Evolutionary conservation across 2,888 invertebrate species (phyloP).

Genomic region (Volucella inanis): DNA sequence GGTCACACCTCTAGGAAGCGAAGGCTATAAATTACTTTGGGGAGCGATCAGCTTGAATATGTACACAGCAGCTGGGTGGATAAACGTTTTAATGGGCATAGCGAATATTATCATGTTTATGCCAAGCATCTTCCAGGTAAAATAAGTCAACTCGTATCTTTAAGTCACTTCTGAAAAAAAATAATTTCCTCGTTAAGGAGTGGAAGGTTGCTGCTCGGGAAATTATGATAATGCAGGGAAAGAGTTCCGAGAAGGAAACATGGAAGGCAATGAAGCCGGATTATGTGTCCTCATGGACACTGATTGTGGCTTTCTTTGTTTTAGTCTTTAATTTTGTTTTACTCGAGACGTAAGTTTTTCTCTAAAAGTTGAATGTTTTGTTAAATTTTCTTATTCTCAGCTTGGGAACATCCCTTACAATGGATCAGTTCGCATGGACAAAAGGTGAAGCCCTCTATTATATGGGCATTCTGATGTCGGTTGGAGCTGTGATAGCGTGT

Average conservation of each 20-base stretch:
- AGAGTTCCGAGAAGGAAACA: slow-evolving; percentile 88
- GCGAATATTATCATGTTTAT: slow-evolving; percentile 89
- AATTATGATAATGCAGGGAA: slow-evolving; percentile 90
- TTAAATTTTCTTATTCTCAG: slow-evolving; percentile 79
- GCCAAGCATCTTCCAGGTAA: slow-evolving; percentile 88
- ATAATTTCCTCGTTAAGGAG: slow-evolving; percentile 81
- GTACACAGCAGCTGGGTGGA: slow-evolving; percentile 94
- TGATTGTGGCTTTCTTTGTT: slow-evolving; percentile 92
- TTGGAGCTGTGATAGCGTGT: slow-evolving; percentile 91
- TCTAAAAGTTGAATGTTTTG: neutral
- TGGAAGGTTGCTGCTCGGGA: slow-evolving; percentile 90
- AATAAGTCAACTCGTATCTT: neutral
- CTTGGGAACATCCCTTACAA: slow-evolving; percentile 91
- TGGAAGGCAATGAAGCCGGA: slow-evolving; percentile 89
- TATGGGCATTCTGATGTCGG: slow-evolving; percentile 92
- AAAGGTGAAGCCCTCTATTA: slow-evolving; percentile 90
- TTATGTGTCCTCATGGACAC: slow-evolving; percentile 89
- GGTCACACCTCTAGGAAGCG: slow-evolving; percentile 90
- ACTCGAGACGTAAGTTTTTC: slow-evolving; percentile 88
- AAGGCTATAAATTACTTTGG: slow-evolving; percentile 85
- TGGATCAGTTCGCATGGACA: slow-evolving; percentile 95
- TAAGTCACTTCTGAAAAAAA: neutral
- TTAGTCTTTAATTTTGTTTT: slow-evolving; percentile 94
- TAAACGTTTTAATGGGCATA: slow-evolving; percentile 89
- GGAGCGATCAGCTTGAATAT: slow-evolving; percentile 88